Conservation (phyloP, 2,113 vertebrate genomes). For the Sorex fumeus region DNA sequence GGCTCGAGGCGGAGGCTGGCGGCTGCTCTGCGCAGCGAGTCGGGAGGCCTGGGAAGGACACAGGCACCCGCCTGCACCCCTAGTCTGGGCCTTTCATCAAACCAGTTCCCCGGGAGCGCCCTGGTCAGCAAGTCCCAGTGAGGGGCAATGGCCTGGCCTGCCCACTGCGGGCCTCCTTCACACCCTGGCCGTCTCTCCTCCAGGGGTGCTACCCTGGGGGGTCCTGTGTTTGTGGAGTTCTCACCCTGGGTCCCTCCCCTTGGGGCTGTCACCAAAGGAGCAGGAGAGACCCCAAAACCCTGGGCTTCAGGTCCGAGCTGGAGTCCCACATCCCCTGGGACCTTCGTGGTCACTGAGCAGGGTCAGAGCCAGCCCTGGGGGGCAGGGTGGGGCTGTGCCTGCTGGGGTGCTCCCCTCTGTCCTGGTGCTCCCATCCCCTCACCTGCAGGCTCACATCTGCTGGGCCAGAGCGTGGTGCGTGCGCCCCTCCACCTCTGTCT, state of each 20-base stretch:
- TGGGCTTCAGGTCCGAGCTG: not conserved
- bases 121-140: not conserved
- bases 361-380: not conserved
- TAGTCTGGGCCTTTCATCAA: not conserved
- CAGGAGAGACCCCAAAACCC: not conserved
- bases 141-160: not conserved
- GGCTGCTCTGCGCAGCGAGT: not conserved
- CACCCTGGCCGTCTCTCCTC: not conserved
- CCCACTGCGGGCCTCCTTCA: not conserved
- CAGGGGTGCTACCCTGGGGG: not conserved
- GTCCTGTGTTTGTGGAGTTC: not conserved
- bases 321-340: not conserved
- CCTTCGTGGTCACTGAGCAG: not conserved
- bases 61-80: not conserved
- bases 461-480: not conserved
- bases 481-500: constrained; percentile 58
- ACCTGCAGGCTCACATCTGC: too few species aligned
- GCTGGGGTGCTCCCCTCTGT: not conserved
- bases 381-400: not conserved
- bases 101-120: too few species aligned
- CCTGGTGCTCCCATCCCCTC: too few species aligned
- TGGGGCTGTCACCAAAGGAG: not conserved
- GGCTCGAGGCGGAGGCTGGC: constrained; percentile 5
- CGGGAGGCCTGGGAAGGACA: not conserved
- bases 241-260: not conserved